Evolutionary conservation across 2,797 vertebrate species (phyloP).

Genomic region (Telmatherina bonti): DNA sequence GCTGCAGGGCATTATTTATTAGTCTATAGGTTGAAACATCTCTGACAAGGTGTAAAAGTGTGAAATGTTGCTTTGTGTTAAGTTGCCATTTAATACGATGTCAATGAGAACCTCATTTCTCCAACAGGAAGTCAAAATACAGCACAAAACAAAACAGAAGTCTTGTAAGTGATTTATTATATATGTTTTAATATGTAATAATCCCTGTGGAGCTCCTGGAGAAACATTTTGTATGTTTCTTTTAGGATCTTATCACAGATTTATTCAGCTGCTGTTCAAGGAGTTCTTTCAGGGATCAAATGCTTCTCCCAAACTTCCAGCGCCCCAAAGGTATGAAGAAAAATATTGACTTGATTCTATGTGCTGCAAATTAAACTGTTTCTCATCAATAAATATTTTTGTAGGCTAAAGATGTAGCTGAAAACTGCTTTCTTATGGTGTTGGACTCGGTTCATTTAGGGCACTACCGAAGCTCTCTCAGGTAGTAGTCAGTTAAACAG

Average conservation of each 20-base stretch:
- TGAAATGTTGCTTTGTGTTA: not conserved
- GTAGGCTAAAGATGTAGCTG: slow-evolving; percentile 91
- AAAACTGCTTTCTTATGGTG: slow-evolving; percentile 84
- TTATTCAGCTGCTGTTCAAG: slow-evolving; percentile 91
- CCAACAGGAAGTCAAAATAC: slow-evolving; percentile 84
- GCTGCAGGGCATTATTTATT: too few species aligned
- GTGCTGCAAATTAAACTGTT: not conserved
- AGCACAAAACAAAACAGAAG: slow-evolving; percentile 83
- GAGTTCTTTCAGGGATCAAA: slow-evolving; percentile 93
- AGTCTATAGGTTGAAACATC: not conserved
- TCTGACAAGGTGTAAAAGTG: not conserved
- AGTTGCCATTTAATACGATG: slow-evolving; percentile 3
- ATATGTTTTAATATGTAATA: not conserved
- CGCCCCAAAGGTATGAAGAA: slow-evolving; percentile 85
- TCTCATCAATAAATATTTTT: slow-evolving; percentile 27
- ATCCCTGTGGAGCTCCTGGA: not conserved
- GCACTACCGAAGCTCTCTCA: slow-evolving; percentile 85
- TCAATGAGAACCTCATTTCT: slow-evolving; percentile 37
- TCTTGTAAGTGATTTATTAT: slow-evolving; percentile 85
- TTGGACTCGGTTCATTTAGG: slow-evolving; percentile 85
- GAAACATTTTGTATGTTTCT: not conserved
- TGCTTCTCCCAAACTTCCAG: slow-evolving; percentile 90
- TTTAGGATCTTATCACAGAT: slow-evolving; percentile 90
- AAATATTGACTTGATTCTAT: not conserved
- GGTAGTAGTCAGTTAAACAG: slow-evolving; percentile 75